Conservation (phyloP, 2,113 vertebrate species). For the Etia nguti region DNA sequence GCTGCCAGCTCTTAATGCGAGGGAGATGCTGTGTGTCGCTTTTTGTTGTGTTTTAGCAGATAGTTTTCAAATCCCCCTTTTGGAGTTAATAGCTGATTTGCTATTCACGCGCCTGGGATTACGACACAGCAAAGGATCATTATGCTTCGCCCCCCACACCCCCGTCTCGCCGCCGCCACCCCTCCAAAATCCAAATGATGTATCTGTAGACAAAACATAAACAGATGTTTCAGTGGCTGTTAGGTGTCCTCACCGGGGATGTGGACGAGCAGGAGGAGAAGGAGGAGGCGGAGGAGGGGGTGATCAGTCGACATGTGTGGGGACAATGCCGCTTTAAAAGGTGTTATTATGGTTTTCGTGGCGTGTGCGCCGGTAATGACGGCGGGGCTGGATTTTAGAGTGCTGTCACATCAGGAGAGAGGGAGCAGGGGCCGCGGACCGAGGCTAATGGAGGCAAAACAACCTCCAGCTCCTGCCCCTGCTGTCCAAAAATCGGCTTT, state of each 20-base stretch:
- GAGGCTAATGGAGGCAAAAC: slow-evolving; percentile 66
- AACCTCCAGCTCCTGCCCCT: slow-evolving; percentile 55
- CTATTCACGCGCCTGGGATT: slow-evolving; percentile 21
- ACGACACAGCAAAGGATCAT: slow-evolving; percentile 40
- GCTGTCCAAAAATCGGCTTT: slow-evolving; percentile 68
- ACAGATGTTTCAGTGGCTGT: slow-evolving; percentile 71
- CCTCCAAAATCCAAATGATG: slow-evolving; percentile 55
- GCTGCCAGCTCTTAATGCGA: slow-evolving; percentile 22
- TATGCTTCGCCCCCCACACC: neutral
- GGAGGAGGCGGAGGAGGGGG: neutral
- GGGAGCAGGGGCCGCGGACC: slow-evolving; percentile 59
- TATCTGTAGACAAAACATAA: slow-evolving; percentile 65
- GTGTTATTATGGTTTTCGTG: slow-evolving; percentile 54
- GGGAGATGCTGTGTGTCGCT: neutral
- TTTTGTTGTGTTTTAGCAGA: neutral
- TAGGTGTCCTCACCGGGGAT: slow-evolving; percentile 51
- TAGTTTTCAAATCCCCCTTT: slow-evolving; percentile 29
- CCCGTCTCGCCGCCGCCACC: neutral
- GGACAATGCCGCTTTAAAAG: slow-evolving; percentile 58
- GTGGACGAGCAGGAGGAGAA: neutral
- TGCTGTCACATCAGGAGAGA: slow-evolving; percentile 61
- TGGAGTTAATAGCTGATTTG: slow-evolving; percentile 52
- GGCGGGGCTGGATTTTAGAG: slow-evolving; percentile 45
- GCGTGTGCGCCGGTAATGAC: slow-evolving; percentile 40
- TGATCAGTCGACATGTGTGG: slow-evolving; percentile 17